Conservation (phyloP, 2,113 vertebrate genomes). For the Abramis brama region DNA sequence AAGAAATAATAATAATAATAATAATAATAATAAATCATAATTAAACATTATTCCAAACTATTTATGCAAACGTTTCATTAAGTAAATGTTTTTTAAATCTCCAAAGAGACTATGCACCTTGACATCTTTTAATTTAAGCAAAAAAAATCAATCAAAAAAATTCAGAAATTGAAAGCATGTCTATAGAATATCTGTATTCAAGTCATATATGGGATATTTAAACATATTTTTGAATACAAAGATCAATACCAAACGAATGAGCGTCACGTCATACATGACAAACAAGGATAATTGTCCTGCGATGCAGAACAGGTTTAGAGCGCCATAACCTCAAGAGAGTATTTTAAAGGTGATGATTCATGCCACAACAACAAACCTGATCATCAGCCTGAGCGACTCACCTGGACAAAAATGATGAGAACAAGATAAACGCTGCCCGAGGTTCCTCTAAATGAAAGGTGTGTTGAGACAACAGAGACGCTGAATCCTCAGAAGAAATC, state of each 20-base stretch:
- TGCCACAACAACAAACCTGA: conserved; percentile 16
- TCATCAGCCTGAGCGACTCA: conserved; percentile 43
- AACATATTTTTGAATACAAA: neutral
- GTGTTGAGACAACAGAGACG: neutral
- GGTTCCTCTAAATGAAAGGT: conserved; percentile 37
- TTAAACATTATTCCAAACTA: neutral
- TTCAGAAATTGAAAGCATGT: neutral
- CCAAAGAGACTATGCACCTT: neutral
- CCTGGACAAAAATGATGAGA: conserved; percentile 25
- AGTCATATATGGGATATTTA: neutral
- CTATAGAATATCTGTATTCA: neutral
- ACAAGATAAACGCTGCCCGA: conserved; percentile 22
- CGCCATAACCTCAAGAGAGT: neutral
- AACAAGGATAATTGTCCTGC: neutral
- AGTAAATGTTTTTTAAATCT: neutral
- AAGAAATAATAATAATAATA: neutral
- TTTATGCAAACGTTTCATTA: neutral
- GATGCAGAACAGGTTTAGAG: conserved; percentile 38
- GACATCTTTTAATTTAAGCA: neutral
- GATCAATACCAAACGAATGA: neutral
- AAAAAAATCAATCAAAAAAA: no score
- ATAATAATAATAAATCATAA: neutral
- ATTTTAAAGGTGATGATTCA: conserved; percentile 38
- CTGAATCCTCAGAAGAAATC: conserved; percentile 30
- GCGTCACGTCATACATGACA: neutral